Percentiles rank a stretch among this genome's conserved stretches.
phyloP scores from a whole-genome alignment of 2,888 invertebrate genomes.

The Galerucella calmariensis region DNA sequence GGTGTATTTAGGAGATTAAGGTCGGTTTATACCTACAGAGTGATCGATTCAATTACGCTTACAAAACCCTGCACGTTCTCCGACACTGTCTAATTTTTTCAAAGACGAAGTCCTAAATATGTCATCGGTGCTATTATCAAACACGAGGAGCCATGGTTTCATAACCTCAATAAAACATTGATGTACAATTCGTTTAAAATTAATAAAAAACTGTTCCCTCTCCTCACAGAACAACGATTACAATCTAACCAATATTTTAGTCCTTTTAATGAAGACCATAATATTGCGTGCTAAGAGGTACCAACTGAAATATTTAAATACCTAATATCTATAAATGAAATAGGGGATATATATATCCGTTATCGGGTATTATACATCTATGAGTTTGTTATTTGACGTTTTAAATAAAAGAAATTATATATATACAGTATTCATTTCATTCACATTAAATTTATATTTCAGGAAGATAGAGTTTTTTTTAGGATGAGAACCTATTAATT shows the following conservation, averaged over 20 bases:
- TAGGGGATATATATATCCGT: conserved; percentile 46
- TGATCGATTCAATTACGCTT: not conserved
- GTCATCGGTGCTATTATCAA: conserved; percentile 27
- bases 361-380: conserved; percentile 51
- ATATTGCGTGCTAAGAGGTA: conserved; percentile 54
- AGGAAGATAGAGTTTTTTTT: not conserved
- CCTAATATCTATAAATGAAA: conserved; percentile 54
- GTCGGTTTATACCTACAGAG: not conserved
- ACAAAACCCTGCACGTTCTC: not conserved
- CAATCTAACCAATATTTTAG: conserved; percentile 40
- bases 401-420: conserved; percentile 47
- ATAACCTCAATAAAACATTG: conserved; percentile 39
- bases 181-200: conserved; percentile 35
- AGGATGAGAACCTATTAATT: too few relatives aligned
- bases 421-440: conserved; percentile 50
- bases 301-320: conserved; percentile 56
- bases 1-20: conserved; percentile 20
- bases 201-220: conserved; percentile 36
- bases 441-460: conserved; percentile 23
- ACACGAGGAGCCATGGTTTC: conserved; percentile 32
- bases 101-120: conserved; percentile 17
- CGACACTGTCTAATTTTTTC: conserved; percentile 12
- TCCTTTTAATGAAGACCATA: conserved; percentile 42
- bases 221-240: conserved; percentile 27
- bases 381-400: conserved; percentile 48